A percentile compares a stretch with the other conserved stretches of the same genome.
phyloP scores from a whole-genome alignment of 2,797 vertebrate species.

The Chrosomus eos region DNA sequence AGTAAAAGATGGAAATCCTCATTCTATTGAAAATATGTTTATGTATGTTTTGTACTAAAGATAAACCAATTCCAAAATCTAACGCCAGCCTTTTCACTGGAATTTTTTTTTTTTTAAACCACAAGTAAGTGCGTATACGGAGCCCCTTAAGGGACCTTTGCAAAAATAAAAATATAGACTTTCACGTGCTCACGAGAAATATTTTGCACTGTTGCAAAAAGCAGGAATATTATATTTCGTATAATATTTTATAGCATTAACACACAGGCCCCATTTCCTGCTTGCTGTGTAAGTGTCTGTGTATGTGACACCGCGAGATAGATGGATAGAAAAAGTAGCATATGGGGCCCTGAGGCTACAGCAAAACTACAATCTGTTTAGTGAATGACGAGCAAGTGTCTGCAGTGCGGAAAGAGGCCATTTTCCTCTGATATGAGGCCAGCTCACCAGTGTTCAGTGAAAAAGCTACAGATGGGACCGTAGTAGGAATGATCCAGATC shows the following conservation, averaged over 20 bases:
- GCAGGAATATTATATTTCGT: no score
- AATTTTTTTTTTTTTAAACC: neutral
- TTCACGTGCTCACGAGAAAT: no score
- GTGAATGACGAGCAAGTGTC: constrained; percentile 48
- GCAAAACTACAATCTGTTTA: constrained; percentile 60
- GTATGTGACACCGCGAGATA: neutral
- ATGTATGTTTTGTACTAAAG: no score
- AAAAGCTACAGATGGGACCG: constrained; percentile 35
- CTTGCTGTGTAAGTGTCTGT: constrained; percentile 1
- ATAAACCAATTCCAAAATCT: neutral
- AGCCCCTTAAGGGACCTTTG: no score
- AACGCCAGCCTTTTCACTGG: neutral
- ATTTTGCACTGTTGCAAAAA: neutral
- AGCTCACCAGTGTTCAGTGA: constrained; percentile 30
- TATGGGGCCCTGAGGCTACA: constrained; percentile 49
- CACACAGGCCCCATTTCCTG: neutral
- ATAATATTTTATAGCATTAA: neutral
- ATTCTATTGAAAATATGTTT: neutral
- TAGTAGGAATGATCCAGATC: no score
- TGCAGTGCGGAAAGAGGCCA: constrained; percentile 42
- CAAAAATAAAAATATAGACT: no score
- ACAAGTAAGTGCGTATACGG: neutral
- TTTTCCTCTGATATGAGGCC: constrained; percentile 39
- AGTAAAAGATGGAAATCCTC: neutral
- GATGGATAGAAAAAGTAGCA: constrained; percentile 28